A percentile compares a stretch with the other conserved stretches of the same genome.
Conservation (phyloP, 1,140 invertebrate species). For the Neotoxoptera formosana region DNA sequence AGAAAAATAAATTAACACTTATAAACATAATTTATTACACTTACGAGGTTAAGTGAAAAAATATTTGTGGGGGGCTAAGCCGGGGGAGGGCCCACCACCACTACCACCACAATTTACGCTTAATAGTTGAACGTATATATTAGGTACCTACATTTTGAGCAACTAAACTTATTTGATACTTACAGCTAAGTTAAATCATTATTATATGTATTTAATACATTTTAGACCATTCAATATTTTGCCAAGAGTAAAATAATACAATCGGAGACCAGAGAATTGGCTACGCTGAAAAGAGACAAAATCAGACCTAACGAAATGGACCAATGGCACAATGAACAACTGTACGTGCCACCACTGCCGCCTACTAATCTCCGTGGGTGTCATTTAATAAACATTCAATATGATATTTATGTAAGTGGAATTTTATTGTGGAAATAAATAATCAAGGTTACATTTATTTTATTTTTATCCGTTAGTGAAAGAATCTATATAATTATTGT, state of each 20-base stretch:
- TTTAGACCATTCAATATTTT: conserved; percentile 88
- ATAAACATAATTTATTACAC: too few species aligned
- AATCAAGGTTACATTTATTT: not conserved
- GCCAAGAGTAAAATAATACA: conserved; percentile 86
- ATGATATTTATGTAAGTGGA: conserved; percentile 90
- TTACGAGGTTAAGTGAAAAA: too few species aligned
- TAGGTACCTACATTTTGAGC: not conserved
- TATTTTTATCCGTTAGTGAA: not conserved
- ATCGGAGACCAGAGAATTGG: conserved; percentile 85
- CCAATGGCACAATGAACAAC: conserved; percentile 88
- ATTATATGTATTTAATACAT: not conserved
- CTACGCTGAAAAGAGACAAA: conserved; percentile 81
- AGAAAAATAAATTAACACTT: too few species aligned
- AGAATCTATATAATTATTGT: not conserved
- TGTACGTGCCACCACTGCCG: conserved; percentile 92
- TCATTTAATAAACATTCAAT: conserved; percentile 92
- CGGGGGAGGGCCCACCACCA: too few species aligned
- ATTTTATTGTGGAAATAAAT: not conserved
- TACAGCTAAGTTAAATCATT: not conserved
- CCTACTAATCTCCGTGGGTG: conserved; percentile 95
- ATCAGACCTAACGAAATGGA: conserved; percentile 82
- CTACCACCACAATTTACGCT: too few species aligned
- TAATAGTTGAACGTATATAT: too few species aligned
- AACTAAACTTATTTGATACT: not conserved
- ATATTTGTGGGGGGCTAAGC: too few species aligned